Base-by-base conservation (phyloP, 2,113 vertebrate genomes). In the Dascyllus trimaculatus region DNA sequence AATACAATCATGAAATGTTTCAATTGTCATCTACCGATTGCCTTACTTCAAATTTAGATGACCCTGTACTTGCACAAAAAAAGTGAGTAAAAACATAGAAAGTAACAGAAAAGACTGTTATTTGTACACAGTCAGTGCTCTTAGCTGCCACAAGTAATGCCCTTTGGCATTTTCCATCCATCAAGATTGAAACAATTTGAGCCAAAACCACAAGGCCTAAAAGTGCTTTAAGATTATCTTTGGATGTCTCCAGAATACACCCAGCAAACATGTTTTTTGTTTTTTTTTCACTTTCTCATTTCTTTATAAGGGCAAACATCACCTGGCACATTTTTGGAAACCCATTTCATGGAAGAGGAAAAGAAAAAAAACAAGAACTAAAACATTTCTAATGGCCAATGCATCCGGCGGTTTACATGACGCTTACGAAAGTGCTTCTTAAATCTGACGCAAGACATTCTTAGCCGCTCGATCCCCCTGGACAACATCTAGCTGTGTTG, bases 151-250 rank as follows among this genome's bases (percentile, higher is more conserved):
- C 85, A 84, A 88, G 78, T 89, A 88, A 93, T 88, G 89, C 93
- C 85, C 81, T 91, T 81, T 87, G 88, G 88, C 90, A 89, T 91
- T 89, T 89, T 85, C 76, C 85, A 85, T 88, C 85, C 65, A 60
- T 80, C 85, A 68, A 89, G 88, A 85, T 87, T 88, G 72, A 89
- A 90, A 89, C 82, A 84, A 90, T 91, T 90, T 90, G 75, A 93
- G 89, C 89, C 85, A 81, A 92, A 93, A 90, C 88, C 83, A 90
- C 88, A 77, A 93, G 91, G 88, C 89, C 92, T 88, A 85, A 94
- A 95, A 95, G 94, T 95, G 95, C 95, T 93, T 93, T 87, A 91
- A 93, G 91, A 91, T 93, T 88, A 91, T 95, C 93, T 95, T 95
- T 95, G 94, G 94, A 94, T 93, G 91, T 93, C 86, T 93, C 91